Evolutionary conservation across 2,113 vertebrate species (phyloP).

Genomic region (Argyrosomus japonicus): DNA sequence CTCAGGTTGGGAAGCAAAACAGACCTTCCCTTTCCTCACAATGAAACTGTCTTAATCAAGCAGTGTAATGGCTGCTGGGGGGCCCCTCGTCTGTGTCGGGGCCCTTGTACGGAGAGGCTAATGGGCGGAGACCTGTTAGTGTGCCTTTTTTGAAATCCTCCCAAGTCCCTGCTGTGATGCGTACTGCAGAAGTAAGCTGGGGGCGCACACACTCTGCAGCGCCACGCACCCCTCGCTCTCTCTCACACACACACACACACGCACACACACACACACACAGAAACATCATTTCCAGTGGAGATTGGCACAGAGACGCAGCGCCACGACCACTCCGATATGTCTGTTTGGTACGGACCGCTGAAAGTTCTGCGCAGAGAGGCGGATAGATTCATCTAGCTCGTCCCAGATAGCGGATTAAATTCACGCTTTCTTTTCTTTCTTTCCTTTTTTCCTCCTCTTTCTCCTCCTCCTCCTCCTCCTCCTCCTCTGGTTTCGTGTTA

Average conservation of each 20-base stretch:
- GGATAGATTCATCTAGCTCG: slow-evolving; percentile 45
- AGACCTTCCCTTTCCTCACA: slow-evolving; percentile 37
- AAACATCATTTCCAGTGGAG: slow-evolving; percentile 51
- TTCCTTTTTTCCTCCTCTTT: slow-evolving; percentile 4
- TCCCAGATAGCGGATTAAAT: slow-evolving; percentile 72
- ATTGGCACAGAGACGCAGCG: slow-evolving; percentile 71
- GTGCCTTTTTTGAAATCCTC: slow-evolving; percentile 63
- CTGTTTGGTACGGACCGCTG: slow-evolving; percentile 37
- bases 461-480: slow-evolving; percentile 56
- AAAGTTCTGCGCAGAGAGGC: slow-evolving; percentile 65
- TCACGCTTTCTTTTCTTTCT: slow-evolving; percentile 58
- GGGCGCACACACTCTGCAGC: slow-evolving; percentile 69
- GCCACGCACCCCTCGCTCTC: slow-evolving; percentile 31
- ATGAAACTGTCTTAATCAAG: slow-evolving; percentile 56
- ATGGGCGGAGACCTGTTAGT: slow-evolving; percentile 76
- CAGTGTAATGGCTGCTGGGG: slow-evolving; percentile 40
- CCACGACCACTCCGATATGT: slow-evolving; percentile 46
- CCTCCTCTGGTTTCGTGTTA: slow-evolving; percentile 81
- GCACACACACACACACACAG: slow-evolving; percentile 28
- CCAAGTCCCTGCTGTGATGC: slow-evolving; percentile 71
- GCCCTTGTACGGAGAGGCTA: slow-evolving; percentile 54
- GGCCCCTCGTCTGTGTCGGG: slow-evolving; percentile 43
- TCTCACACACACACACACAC: slow-evolving; percentile 13
- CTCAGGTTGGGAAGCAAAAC: slow-evolving; percentile 36
- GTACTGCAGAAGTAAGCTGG: slow-evolving; percentile 76